A percentile compares a stretch with the other conserved stretches of the same genome.
Evolutionary conservation across 2,113 vertebrate species (phyloP).

Genomic region (Edolisoma coerulescens): DNA sequence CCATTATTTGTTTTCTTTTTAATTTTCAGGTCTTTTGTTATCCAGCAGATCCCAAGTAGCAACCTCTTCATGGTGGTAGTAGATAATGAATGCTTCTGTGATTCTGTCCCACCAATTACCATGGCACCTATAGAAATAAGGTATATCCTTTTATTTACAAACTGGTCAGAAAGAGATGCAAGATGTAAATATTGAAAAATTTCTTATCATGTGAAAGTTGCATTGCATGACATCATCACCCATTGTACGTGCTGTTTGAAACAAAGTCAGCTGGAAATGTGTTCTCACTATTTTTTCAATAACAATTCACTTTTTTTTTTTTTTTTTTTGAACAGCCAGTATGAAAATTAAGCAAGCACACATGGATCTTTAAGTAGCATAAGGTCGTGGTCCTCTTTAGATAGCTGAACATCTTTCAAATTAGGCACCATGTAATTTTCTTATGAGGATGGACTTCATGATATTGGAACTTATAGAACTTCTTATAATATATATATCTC

Average conservation of each 20-base stretch:
- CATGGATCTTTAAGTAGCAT: neutral
- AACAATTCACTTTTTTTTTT: neutral
- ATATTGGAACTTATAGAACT: neutral
- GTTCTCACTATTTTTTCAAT: neutral
- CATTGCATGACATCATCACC: neutral
- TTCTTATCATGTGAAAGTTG: neutral
- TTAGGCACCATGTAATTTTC: neutral
- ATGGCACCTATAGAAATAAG: constrained; percentile 98
- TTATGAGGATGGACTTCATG: neutral
- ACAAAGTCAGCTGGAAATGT: neutral
- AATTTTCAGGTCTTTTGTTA: constrained; percentile 91
- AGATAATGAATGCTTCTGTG: constrained; percentile 92
- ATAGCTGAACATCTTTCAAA: neutral
- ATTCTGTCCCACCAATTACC: constrained; percentile 86
- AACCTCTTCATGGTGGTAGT: constrained; percentile 99
- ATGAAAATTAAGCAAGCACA: neutral
- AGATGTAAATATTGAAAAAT: neutral
- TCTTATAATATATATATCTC: neutral
- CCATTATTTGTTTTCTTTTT: constrained; percentile 11
- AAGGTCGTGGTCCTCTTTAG: neutral
- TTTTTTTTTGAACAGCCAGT: neutral
- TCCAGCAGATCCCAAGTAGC: constrained; percentile 98
- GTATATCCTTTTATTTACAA: constrained; percentile 88
- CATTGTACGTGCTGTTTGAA: neutral
- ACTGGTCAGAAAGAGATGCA: neutral